phyloP scores from a whole-genome alignment of 2,888 invertebrate species.

The Portevinia maculata region DNA sequence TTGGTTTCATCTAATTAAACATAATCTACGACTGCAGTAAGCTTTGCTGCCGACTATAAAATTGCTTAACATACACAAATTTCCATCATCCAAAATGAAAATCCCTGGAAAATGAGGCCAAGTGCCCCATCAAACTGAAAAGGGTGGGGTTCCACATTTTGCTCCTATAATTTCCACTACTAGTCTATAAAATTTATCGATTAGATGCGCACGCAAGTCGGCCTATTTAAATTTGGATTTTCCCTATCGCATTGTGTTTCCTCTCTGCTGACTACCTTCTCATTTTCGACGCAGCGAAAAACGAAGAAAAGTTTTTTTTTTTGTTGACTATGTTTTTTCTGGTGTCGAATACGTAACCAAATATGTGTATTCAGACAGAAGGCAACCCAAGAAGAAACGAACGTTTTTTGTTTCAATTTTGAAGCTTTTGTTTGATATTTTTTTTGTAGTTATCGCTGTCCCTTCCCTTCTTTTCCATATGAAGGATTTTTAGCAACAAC shows the following conservation, averaged over 20 bases:
- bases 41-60: conserved; percentile 26
- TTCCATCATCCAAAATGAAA: conserved; percentile 61
- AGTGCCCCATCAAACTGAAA: conserved; percentile 55
- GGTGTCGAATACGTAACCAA: conserved; percentile 64
- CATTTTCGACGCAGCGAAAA: conserved; percentile 25
- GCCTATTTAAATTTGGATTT: conserved; percentile 71
- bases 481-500: conserved; percentile 52
- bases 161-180: conserved; percentile 36
- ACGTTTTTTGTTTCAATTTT: conserved; percentile 3
- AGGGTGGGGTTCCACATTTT: conserved; percentile 66
- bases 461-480: conserved; percentile 29
- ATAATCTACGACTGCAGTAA: conserved; percentile 62
- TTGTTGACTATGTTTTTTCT: conserved; percentile 8
- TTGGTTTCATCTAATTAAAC: conserved; percentile 50
- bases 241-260: conserved; percentile 48
- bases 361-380: conserved; percentile 39
- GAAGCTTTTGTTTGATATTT: conserved; percentile 44
- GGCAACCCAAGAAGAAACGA: background rate
- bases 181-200: conserved; percentile 71
- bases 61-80: conserved; percentile 39
- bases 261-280: background rate
- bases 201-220: conserved; percentile 75
- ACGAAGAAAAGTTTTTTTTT: conserved; percentile 30
- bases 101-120: conserved; percentile 64
- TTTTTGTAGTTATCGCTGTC: conserved; percentile 14